Conservation (phyloP, 2,113 vertebrate genomes). For the Bubo bubo region DNA sequence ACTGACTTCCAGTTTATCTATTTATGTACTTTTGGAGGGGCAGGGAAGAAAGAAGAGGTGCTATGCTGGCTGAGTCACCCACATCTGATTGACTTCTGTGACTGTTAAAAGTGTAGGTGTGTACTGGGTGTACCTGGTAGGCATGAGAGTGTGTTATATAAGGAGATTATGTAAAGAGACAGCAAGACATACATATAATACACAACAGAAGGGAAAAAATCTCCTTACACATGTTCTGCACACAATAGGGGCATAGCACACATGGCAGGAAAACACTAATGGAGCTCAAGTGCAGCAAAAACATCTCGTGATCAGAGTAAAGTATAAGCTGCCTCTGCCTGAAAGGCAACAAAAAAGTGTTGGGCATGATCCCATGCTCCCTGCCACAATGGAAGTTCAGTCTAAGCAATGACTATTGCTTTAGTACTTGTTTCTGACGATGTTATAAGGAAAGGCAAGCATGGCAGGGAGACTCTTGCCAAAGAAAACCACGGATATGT, state of each 20-base stretch:
- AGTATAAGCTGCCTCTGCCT: neutral
- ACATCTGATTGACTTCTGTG: neutral
- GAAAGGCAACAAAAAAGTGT: neutral
- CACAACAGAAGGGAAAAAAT: neutral
- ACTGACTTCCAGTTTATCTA: neutral
- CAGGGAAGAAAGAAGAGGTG: constrained; percentile 14
- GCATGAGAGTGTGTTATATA: neutral
- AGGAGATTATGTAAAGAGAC: neutral
- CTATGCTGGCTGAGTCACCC: neutral
- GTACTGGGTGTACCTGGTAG: neutral
- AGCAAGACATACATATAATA: neutral
- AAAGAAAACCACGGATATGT: constrained; percentile 35
- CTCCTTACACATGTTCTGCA: neutral
- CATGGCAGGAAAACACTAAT: neutral
- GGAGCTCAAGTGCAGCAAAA: neutral
- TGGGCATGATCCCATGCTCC: neutral
- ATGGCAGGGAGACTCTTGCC: neutral
- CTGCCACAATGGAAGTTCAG: neutral
- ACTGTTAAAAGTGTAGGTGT: neutral
- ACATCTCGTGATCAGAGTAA: neutral
- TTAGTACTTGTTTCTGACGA: neutral
- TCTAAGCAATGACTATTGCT: constrained; percentile 6
- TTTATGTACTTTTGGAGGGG: constrained; percentile 21
- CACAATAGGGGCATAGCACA: neutral
- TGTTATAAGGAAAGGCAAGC: neutral